A percentile compares a stretch with the other conserved stretches of the same genome.
Conservation (phyloP, 2,113 vertebrate species). For the Arenaria interpres region DNA sequence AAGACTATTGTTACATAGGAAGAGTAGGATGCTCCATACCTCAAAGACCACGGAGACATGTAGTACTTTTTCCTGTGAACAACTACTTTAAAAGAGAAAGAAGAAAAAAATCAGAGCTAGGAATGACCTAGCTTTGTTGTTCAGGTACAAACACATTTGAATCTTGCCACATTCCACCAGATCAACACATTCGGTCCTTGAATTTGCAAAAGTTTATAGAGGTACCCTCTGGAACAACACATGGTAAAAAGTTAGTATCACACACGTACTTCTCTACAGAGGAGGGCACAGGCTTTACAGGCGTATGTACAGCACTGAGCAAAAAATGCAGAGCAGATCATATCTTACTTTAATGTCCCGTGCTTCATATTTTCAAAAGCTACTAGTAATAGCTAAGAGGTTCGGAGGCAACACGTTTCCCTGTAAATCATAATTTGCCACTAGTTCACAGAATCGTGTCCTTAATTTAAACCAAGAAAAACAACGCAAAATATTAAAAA, state of each 20-base stretch:
- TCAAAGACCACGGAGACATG: not conserved
- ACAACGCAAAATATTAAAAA: not conserved
- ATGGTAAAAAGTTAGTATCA: not conserved
- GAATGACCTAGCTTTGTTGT: not conserved
- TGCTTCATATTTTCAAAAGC: not conserved
- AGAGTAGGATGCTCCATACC: not conserved
- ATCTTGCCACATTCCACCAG: not conserved
- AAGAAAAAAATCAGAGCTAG: not conserved
- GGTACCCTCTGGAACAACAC: not conserved
- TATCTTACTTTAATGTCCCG: not conserved
- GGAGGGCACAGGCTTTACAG: not conserved
- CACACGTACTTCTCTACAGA: not conserved
- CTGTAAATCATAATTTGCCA: not conserved
- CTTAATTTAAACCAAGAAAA: not conserved
- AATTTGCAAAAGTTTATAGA: not conserved
- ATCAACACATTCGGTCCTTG: not conserved
- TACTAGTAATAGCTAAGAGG: not conserved
- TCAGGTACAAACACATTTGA: not conserved
- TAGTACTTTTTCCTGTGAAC: not conserved
- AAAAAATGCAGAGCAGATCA: not conserved
- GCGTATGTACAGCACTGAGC: not conserved
- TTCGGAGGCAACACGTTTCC: not conserved
- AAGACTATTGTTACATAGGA: constrained; percentile 1
- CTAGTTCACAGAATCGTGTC: not conserved
- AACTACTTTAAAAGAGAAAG: not conserved